A percentile compares a stretch with the other conserved stretches of the same genome.
Conservation (phyloP, 23 tunicate genomes). For the Aplidium turbinatum region DNA sequence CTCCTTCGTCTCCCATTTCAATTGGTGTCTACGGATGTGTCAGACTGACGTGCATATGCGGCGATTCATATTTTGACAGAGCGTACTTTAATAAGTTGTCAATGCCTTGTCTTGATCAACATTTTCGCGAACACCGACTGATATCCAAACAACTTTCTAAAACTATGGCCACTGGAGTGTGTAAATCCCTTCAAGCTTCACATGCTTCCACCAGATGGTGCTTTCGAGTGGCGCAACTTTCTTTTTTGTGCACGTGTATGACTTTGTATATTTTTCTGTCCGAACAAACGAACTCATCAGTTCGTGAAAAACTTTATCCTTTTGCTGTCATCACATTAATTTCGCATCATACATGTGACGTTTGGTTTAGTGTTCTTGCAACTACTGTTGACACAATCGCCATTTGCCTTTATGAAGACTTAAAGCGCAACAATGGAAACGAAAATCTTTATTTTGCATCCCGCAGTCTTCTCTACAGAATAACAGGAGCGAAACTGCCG, state of each 20-base stretch:
- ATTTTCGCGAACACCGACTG: neutral
- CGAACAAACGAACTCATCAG: neutral
- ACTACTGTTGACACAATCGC: constrained; percentile 39
- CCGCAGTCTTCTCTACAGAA: constrained; percentile 33
- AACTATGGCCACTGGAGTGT: neutral
- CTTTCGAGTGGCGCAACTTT: constrained; percentile 2
- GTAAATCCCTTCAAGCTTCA: neutral
- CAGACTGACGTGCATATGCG: constrained; percentile 29
- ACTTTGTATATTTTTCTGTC: neutral
- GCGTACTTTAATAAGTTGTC: neutral
- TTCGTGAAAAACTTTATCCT: constrained; percentile 28
- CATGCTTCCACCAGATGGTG: constrained; percentile 32
- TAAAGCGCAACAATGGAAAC: constrained; percentile 44
- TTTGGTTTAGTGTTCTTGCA: constrained; percentile 33
- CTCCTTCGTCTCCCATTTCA: constrained; percentile 47
- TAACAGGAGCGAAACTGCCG: constrained; percentile 42
- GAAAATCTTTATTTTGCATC: constrained; percentile 38
- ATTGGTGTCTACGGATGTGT: constrained; percentile 67
- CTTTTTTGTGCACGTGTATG: constrained; percentile 18
- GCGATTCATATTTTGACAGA: constrained; percentile 17
- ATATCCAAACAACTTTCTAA: neutral
- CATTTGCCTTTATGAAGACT: constrained; percentile 62
- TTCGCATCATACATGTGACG: constrained; percentile 29
- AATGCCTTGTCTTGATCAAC: constrained; percentile 10
- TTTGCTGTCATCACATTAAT: neutral